A percentile compares a stretch with the other conserved stretches of the same genome.
Evolutionary conservation across 2,113 vertebrate genomes (phyloP).

Genomic region (Onychostruthus taczanowskii): DNA sequence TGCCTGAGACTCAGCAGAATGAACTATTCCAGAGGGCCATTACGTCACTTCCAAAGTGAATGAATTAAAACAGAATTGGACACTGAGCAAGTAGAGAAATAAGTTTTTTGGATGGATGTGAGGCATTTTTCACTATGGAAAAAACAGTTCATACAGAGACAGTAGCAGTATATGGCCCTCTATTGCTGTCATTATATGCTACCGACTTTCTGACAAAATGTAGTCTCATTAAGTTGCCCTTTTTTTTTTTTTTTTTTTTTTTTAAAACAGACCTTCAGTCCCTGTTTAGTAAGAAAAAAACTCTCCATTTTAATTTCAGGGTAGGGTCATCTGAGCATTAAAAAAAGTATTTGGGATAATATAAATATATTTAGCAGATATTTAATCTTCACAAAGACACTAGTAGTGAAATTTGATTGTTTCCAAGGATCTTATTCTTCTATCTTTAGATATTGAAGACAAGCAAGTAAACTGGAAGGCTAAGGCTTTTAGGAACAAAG

Average conservation of each 20-base stretch:
- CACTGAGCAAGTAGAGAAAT: not conserved
- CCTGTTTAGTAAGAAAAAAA: not conserved
- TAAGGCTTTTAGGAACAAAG: not conserved
- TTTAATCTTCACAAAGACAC: not conserved
- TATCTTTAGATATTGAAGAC: not conserved
- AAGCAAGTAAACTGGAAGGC: not conserved
- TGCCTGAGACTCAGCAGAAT: not conserved
- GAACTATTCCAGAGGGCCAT: not conserved
- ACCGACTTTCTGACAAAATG: not conserved
- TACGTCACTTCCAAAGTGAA: not conserved
- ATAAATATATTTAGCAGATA: not conserved
- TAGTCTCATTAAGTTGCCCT: not conserved
- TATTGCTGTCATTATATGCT: too few relatives aligned
- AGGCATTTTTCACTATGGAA: not conserved
- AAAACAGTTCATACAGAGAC: not conserved
- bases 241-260: not conserved
- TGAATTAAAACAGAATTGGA: not conserved
- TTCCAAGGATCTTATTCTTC: not conserved
- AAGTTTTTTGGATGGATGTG: not conserved
- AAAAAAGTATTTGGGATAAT: not conserved
- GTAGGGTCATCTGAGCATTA: not conserved
- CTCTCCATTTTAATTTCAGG: not conserved
- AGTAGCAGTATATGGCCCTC: not conserved
- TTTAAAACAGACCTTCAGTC: not conserved
- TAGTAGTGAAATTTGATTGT: not conserved